phyloP scores from a whole-genome alignment of 1,140 invertebrate genomes.

The Fopius arisanus region DNA sequence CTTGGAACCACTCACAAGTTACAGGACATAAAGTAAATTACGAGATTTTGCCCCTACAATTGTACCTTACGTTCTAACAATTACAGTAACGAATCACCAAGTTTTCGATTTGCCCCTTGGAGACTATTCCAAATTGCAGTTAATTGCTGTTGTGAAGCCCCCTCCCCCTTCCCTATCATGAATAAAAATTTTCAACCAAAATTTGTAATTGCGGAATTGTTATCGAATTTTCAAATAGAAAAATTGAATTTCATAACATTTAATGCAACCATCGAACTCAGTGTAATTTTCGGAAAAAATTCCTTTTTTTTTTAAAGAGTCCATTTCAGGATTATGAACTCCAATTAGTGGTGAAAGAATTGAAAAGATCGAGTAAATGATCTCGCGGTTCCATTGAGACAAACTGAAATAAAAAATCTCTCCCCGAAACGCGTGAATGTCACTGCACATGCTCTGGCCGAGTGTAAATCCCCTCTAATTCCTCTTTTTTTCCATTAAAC shows the following conservation, averaged over 20 bases:
- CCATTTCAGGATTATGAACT: no score
- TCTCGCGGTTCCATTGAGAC: not conserved
- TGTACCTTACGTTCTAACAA: not conserved
- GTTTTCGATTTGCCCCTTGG: not conserved
- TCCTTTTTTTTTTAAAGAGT: no score
- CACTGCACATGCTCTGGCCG: not conserved
- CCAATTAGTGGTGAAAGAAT: not conserved
- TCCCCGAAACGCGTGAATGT: not conserved
- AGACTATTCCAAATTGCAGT: not conserved
- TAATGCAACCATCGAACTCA: no score
- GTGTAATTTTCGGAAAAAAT: no score
- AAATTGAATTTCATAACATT: no score
- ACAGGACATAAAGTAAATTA: not conserved
- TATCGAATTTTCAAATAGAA: no score
- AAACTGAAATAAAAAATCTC: not conserved
- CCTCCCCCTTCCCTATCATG: not conserved
- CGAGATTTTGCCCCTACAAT: not conserved
- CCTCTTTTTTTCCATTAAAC: not conserved
- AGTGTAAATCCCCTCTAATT: not conserved
- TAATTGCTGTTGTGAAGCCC: not conserved
- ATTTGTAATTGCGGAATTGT: no score
- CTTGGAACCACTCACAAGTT: not conserved
- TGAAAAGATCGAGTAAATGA: not conserved
- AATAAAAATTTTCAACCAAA: no score
- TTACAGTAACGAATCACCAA: not conserved